Evolutionary conservation across 23 tunicate species (phyloP).

Genomic region (Styela clava): DNA sequence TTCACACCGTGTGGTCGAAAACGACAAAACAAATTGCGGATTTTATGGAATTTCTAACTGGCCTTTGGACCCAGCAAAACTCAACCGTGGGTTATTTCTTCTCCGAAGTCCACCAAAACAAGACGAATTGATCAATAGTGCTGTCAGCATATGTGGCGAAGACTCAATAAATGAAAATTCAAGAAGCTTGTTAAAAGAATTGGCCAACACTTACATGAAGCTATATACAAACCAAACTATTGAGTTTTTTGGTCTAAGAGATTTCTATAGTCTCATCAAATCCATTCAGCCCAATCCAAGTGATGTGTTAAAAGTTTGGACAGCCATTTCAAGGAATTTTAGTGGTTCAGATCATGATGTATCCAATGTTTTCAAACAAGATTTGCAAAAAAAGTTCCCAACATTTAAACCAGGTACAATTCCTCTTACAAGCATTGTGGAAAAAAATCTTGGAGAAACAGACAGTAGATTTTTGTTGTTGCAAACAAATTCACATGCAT

Average conservation of each 20-base stretch:
- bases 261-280: conserved; percentile 53
- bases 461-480: conserved; percentile 44
- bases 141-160: conserved; percentile 38
- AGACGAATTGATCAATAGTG: conserved; percentile 37
- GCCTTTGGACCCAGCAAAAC: conserved; percentile 62
- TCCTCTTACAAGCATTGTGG: conserved; percentile 19
- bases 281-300: neutral
- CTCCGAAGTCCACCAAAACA: conserved; percentile 32
- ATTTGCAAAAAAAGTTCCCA: neutral
- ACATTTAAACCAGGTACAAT: conserved; percentile 23
- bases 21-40: conserved; percentile 18
- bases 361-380: conserved; percentile 1
- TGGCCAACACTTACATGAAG: conserved; percentile 28
- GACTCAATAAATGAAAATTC: conserved; percentile 5
- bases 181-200: conserved; percentile 22
- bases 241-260: conserved; percentile 59
- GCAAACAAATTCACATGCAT: conserved; percentile 40
- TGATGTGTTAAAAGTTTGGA: conserved; percentile 11
- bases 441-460: conserved; percentile 29
- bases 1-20: neutral
- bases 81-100: conserved; percentile 65
- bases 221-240: conserved; percentile 31
- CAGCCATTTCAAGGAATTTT: conserved; percentile 30
- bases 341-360: conserved; percentile 19
- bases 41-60: conserved; percentile 73